Conservation (phyloP, 2,797 vertebrate species). For the Percopsis omiscomaycus region DNA sequence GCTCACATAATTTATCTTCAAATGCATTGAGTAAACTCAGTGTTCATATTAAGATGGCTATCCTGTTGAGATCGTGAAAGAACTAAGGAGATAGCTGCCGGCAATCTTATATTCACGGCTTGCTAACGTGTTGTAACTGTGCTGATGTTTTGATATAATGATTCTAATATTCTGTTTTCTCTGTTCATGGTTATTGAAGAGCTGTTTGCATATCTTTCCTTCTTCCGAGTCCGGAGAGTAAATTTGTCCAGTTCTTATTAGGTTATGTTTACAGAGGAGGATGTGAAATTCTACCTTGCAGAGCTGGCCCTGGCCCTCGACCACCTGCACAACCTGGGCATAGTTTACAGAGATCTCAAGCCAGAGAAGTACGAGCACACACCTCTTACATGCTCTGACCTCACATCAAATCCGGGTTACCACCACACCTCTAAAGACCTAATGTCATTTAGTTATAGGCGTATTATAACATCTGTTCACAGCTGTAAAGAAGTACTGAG, state of each 20-base stretch:
- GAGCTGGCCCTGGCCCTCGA: conserved; percentile 98
- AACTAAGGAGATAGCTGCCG: conserved; percentile 48
- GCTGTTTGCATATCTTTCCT: conserved; percentile 56
- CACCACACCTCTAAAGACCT: not conserved
- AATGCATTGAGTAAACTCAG: conserved; percentile 42
- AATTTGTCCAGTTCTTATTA: conserved; percentile 98
- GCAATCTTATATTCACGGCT: conserved; percentile 52
- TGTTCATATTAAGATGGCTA: conserved; percentile 48
- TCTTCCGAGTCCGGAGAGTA: conserved; percentile 86
- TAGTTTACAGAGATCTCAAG: conserved; percentile 99
- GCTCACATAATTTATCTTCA: conserved; percentile 44
- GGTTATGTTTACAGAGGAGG: conserved; percentile 99
- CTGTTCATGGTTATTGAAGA: conserved; percentile 50
- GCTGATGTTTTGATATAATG: conserved; percentile 48
- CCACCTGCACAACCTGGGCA: conserved; percentile 98
- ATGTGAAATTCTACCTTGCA: conserved; percentile 99
- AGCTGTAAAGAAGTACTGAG: not conserved
- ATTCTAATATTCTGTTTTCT: conserved; percentile 53
- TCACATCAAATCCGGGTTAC: not conserved
- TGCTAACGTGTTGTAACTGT: conserved; percentile 44
- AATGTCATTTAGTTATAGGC: not conserved
- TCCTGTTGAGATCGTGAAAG: conserved; percentile 52
- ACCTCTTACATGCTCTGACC: conserved; percentile 17
- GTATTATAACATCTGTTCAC: not conserved
- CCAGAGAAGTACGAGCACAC: conserved; percentile 93